Evolutionary conservation across 2,797 vertebrate species (phyloP), one percentile per base, ranked within the genome.

Genomic region (Acanthurus tractus): DNA sequence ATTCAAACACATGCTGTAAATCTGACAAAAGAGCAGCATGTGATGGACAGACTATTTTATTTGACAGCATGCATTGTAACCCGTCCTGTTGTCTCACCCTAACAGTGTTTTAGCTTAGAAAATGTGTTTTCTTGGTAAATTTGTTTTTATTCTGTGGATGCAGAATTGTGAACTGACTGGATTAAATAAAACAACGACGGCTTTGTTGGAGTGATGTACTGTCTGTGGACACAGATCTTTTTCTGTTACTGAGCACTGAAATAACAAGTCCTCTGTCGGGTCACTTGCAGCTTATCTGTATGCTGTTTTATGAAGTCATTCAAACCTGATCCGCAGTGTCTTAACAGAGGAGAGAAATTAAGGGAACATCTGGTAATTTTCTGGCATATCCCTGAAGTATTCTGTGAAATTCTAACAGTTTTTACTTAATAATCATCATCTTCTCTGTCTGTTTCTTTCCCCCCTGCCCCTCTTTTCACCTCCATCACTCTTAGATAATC

Each of bases 401-500:
- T 72, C 36, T 61, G 38, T 20, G 1, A 63, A 50, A 25, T 62
- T 38, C 18, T 53, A 18, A 8, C 36, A 2, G 3, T 29, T 63
- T 46, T 68, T 45, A 38, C 15, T 1, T 56, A 20, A 50, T 14
- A 66, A 50, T 45, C 2, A 14, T 25, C 56, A n/a, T 52, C 42
- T 36, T 65, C 3, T 65, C 25, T 17, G 4, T 55, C 4, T 42
- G 0, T 48, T n/a, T 11, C 0, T 56, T 0, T 36, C 0, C 10
- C 10, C 38, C 12, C 7, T 18, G 11, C 45, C 29, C 5, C 13
- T 34, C n/a, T 17, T 23, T 66, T 12, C 38, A 9, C 38, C 2
- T 40, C 11, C 8, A 40, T 38, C 42, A 15, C 3, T 64, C 55
- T 17, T 44, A 98, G 97, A 0, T 91, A 8, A 0, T 96, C 71